Conservation (phyloP, 2,113 vertebrate genomes). For the Dasyornis broadbenti region DNA sequence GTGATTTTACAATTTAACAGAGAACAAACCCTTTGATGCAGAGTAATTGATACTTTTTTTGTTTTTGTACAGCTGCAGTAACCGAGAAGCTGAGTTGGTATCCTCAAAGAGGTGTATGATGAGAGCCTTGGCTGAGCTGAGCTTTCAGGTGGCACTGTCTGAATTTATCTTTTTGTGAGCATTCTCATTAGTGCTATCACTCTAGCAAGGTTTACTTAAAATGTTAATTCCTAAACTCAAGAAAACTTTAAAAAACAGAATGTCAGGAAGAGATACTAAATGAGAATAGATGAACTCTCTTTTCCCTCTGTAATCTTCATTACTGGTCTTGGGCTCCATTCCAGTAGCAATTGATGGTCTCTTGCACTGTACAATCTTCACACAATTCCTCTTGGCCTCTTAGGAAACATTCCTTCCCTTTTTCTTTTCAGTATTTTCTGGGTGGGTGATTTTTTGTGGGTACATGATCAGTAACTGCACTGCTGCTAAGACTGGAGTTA, state of each 20-base stretch:
- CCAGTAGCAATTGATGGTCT: not conserved
- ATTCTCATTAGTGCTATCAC: not conserved
- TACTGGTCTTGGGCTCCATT: not conserved
- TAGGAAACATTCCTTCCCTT: not conserved
- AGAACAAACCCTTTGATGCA: not conserved
- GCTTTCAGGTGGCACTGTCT: not conserved
- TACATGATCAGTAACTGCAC: not conserved
- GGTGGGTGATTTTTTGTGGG: not conserved
- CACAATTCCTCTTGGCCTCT: not conserved
- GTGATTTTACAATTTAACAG: not conserved
- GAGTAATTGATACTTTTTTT: not conserved
- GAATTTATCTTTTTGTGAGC: not conserved
- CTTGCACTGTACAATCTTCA: not conserved
- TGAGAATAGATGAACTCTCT: not conserved
- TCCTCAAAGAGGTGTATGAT: not conserved
- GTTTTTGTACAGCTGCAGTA: not conserved
- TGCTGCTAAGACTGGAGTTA: not conserved
- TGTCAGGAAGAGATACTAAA: not conserved
- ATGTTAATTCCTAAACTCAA: not conserved
- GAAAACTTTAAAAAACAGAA: not conserved
- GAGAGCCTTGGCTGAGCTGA: not conserved
- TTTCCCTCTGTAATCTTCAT: not conserved
- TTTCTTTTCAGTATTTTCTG: not conserved
- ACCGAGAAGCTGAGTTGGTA: not conserved
- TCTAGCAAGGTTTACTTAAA: not conserved